Percentiles rank a stretch among this genome's conserved stretches.
Evolutionary conservation across 1,140 invertebrate genomes (phyloP).

Genomic region (Musca vetustissima): DNA sequence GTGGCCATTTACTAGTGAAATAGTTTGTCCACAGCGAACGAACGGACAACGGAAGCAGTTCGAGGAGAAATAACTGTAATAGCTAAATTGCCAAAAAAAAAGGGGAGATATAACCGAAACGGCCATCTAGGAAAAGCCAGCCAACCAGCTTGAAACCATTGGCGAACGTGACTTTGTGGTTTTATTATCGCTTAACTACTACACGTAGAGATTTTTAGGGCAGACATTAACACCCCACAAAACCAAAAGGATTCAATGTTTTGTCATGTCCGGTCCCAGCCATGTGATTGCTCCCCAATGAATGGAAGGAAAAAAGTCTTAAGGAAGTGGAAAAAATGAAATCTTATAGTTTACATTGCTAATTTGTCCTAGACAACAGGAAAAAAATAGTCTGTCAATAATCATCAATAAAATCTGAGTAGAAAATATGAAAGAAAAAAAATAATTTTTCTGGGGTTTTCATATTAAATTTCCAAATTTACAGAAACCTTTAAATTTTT

Average conservation of each 20-base stretch:
- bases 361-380: neutral
- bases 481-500: neutral
- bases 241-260: conserved; percentile 3
- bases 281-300: conserved; percentile 4
- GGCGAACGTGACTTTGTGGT: conserved; percentile 20
- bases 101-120: neutral
- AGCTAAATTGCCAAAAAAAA: no score
- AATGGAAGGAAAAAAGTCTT: no score
- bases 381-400: neutral
- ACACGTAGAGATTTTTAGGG: conserved; percentile 21
- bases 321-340: conserved; percentile 12
- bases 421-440: no score
- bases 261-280: no score
- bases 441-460: no score
- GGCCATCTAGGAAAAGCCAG: no score
- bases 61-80: no score
- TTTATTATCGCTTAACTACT: conserved; percentile 26
- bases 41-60: no score
- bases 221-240: conserved; percentile 17
- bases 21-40: no score
- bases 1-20: no score
- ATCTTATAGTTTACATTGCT: conserved; percentile 21
- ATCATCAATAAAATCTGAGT: neutral
- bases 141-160: neutral
- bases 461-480: neutral